Percentiles rank a stretch among this genome's conserved stretches.
Conservation (phyloP, 1,140 invertebrate genomes). For the Eumaeus atala region DNA sequence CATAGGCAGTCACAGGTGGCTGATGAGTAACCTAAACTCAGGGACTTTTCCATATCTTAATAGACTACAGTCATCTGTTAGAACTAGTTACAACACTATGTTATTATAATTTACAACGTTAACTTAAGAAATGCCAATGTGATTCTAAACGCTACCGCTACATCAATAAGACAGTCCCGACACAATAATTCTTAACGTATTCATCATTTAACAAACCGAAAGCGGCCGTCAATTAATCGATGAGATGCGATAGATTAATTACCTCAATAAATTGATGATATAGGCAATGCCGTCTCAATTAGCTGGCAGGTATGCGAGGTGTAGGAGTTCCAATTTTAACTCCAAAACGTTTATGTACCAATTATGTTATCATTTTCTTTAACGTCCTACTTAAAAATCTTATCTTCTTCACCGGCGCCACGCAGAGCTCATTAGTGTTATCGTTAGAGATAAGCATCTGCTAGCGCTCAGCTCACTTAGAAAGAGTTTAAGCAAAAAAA, state of each 20-base stretch:
- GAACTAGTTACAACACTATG: no score
- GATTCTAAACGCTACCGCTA: no score
- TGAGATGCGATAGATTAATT: background rate
- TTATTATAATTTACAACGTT: conserved; percentile 20
- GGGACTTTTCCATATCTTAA: no score
- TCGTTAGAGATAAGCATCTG: conserved; percentile 1
- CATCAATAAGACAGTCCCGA: no score
- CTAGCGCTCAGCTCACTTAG: conserved; percentile 25
- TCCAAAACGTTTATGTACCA: background rate
- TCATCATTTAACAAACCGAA: background rate
- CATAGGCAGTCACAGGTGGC: no score
- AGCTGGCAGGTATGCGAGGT: background rate
- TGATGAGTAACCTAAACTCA: no score
- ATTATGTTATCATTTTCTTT: conserved; percentile 4
- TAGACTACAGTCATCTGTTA: no score
- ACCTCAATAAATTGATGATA: conserved; percentile 2
- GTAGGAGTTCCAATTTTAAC: no score
- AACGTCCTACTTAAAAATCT: background rate
- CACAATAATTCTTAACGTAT: background rate
- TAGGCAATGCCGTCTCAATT: background rate
- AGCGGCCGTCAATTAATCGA: background rate
- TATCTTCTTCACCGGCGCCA: conserved; percentile 1
- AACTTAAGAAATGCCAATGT: no score
- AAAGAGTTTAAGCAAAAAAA: conserved; percentile 31
- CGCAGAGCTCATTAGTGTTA: conserved; percentile 5